phyloP scores from a whole-genome alignment of 2,888 invertebrate genomes.

The Morpho deidamia region DNA sequence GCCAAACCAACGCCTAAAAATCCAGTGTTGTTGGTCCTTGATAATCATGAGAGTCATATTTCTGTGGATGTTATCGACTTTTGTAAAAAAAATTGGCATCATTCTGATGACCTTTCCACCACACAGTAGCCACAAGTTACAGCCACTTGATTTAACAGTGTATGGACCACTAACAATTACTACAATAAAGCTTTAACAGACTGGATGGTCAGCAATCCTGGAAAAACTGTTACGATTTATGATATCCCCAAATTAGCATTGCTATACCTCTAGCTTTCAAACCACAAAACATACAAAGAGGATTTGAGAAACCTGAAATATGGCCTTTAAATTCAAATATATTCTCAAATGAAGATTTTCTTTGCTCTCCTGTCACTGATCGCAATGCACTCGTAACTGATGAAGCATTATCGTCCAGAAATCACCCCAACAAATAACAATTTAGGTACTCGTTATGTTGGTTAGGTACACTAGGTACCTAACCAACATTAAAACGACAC shows the following conservation, averaged over 20 bases:
- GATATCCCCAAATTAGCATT: constrained; percentile 24
- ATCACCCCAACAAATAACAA: too few relatives aligned
- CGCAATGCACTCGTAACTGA: too few relatives aligned
- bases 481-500: too few relatives aligned
- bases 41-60: constrained; percentile 21
- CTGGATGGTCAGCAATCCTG: constrained; percentile 21
- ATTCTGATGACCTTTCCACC: constrained; percentile 23
- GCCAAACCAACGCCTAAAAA: constrained; percentile 21
- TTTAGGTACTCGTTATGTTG: too few relatives aligned
- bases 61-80: too few relatives aligned
- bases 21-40: constrained; percentile 26
- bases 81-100: constrained; percentile 20
- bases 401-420: too few relatives aligned
- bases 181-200: constrained; percentile 18
- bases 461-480: too few relatives aligned
- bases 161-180: constrained; percentile 26
- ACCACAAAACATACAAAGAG: constrained; percentile 23
- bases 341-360: constrained; percentile 26
- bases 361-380: constrained; percentile 25
- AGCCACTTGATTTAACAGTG: constrained; percentile 23
- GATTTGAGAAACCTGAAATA: constrained; percentile 29
- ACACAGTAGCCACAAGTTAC: constrained; percentile 24
- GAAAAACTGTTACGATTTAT: constrained; percentile 25
- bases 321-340: constrained; percentile 27
- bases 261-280: constrained; percentile 25